Base-by-base conservation (phyloP, 2,888 invertebrate genomes). In the Hedychridium roseum region DNA sequence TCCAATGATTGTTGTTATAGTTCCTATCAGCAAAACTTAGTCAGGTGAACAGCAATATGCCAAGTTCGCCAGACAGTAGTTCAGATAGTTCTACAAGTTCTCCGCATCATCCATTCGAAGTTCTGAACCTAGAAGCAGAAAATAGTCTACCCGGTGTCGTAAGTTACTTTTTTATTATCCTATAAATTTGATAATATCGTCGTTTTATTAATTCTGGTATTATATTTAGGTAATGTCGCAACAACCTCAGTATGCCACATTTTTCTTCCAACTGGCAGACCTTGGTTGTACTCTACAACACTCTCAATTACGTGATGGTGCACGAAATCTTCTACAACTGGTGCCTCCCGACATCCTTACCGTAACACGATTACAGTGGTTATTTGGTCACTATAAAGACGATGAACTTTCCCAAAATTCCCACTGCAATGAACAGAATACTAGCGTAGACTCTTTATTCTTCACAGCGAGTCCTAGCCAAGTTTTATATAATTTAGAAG, bases 21-120 rank as follows among this genome's bases (percentile, higher is more conserved):
- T 74, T 88, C 50, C 81, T 92, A 56, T 89, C 89, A 30, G 92
- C 89, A 1, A 92, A 92, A 79, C 79, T 92, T 39, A 87, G 88
- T 54, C 91, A 89, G 68, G 84, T 88, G 27, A 87, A 86, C 68
- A 83, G 86, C 11, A 88, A 88, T 48, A 81, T 88, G 75, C 86
- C 88, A 15, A 90, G 91, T 67, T 91, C 91, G 47, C 92, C 92
- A 43, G 97, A 97, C 74, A 94, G 94, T 44, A 94, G 94, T 71
- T 94, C 94, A 46, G 97, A 97, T 78, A 95, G 95, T 62, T 95
- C 95, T 45, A 92, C 94, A 2, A 92, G 94, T 2, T 95, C 95
- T 1, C 95, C 95, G 1, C 94, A 93, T 57, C 86, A 92, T 73
- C 88, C 90, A 0, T 91, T 90, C 65, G 91, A 91, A 75, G 87